These are phyloP conservation scores for Isaurus tuberculatus DNA, from an alignment of 92 coral and sea anemone genomes.

Conservation along the genomic window DNA sequence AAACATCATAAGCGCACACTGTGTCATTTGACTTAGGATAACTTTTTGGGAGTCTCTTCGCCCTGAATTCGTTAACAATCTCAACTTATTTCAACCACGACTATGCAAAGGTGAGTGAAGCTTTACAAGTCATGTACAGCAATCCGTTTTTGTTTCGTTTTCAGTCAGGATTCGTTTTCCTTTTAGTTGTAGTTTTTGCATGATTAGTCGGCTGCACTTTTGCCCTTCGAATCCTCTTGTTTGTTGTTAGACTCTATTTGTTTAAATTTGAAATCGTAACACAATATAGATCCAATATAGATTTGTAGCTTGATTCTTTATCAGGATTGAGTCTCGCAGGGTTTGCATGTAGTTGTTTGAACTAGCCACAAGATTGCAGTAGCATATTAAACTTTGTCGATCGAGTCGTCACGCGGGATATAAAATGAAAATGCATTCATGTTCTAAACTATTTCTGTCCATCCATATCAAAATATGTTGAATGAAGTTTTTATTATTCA, in stretches of 20 bases:
- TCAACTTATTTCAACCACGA: not conserved
- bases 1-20: not conserved
- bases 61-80: not conserved
- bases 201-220: not conserved
- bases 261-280: not conserved
- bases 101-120: conserved; percentile 34
- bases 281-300: not conserved
- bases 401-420: no score
- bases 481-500: no score
- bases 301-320: not conserved
- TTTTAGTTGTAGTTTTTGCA: not conserved
- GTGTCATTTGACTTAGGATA: not conserved
- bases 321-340: not conserved
- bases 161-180: not conserved
- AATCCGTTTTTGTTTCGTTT: not conserved
- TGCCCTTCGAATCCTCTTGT: not conserved
- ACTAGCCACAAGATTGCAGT: not conserved
- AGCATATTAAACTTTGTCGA: not conserved
- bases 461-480: no score
- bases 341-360: not conserved
- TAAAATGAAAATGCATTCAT: no score
- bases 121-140: no score
- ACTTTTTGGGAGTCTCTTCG: not conserved
- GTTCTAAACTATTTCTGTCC: no score
- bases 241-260: not conserved